These are phyloP conservation scores for Sinocyclocheilus grahami DNA, from an alignment of 2,113 vertebrate genomes.

Conservation along the genomic window DNA sequence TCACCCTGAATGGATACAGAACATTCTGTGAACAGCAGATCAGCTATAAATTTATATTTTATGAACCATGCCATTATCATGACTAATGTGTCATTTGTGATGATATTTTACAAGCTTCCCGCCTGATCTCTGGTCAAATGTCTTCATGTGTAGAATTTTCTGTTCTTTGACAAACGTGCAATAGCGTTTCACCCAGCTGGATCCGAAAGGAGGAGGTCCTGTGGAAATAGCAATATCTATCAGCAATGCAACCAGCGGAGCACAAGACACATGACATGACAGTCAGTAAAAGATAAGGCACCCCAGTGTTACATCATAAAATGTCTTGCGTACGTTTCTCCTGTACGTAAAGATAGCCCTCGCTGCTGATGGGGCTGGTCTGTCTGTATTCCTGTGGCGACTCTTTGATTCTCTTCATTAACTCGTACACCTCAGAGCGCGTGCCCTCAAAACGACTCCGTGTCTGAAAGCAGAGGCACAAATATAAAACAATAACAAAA, in stretches of 20 bases:
- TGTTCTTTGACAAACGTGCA: slow-evolving; percentile 92
- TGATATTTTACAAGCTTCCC: slow-evolving; percentile 86
- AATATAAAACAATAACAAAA: not conserved
- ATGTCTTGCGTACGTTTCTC: slow-evolving; percentile 85
- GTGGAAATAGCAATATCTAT: not conserved
- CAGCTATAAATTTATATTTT: not conserved
- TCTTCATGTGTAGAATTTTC: slow-evolving; percentile 92
- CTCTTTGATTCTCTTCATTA: slow-evolving; percentile 92
- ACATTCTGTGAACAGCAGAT: not conserved
- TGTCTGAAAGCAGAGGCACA: slow-evolving; percentile 74
- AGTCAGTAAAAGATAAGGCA: not conserved
- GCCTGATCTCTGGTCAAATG: slow-evolving; percentile 94
- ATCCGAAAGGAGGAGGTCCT: slow-evolving; percentile 96
- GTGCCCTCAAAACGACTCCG: slow-evolving; percentile 94
- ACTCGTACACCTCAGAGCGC: slow-evolving; percentile 90
- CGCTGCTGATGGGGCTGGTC: slow-evolving; percentile 87
- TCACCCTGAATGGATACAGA: slow-evolving; percentile 82
- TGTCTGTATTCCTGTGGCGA: slow-evolving; percentile 90
- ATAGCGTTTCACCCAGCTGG: slow-evolving; percentile 98
- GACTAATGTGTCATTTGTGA: not conserved
- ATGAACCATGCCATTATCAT: not conserved
- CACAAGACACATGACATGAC: not conserved
- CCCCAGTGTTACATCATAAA: not conserved
- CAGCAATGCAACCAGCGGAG: no score
- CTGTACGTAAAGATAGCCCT: slow-evolving; percentile 95